Conservation (phyloP, 92 coral and sea anemone genomes). For the Meandrina meandrites region DNA sequence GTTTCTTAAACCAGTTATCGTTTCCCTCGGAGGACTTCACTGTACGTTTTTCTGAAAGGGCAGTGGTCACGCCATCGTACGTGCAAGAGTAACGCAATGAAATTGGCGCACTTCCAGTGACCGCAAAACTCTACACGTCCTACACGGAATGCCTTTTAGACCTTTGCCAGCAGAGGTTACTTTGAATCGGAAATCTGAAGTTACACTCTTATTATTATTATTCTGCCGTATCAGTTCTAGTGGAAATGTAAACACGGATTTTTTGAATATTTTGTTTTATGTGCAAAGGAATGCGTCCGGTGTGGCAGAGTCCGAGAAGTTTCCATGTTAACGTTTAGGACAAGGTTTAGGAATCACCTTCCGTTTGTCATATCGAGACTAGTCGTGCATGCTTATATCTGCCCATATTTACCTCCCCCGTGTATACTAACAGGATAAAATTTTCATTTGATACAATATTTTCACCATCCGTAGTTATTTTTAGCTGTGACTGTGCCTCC, state of each 20-base stretch:
- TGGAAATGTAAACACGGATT: not conserved
- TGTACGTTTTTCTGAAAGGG: too few relatives aligned
- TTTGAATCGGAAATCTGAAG: not conserved
- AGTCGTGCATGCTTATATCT: not conserved
- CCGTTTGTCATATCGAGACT: not conserved
- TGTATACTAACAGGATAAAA: constrained; percentile 2
- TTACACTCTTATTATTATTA: not conserved
- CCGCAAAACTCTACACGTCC: not conserved
- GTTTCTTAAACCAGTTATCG: too few relatives aligned
- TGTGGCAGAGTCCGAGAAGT: not conserved
- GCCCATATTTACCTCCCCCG: constrained; percentile 5
- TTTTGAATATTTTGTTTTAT: constrained; percentile 1
- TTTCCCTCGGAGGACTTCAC: too few relatives aligned
- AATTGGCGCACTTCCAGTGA: constrained; percentile 6
- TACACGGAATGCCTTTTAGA: constrained; percentile 14
- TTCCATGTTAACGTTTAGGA: too few relatives aligned
- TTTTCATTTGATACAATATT: not conserved
- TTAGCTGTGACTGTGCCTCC: constrained; percentile 11
- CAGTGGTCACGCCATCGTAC: not conserved
- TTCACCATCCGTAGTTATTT: not conserved
- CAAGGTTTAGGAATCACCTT: not conserved
- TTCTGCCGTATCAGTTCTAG: not conserved
- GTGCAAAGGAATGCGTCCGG: not conserved
- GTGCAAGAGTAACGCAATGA: constrained; percentile 5
- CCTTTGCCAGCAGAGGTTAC: not conserved